A percentile compares a stretch with the other conserved stretches of the same genome.
Evolutionary conservation across 2,113 vertebrate species (phyloP).

Genomic region (Eulemur rufifrons): DNA sequence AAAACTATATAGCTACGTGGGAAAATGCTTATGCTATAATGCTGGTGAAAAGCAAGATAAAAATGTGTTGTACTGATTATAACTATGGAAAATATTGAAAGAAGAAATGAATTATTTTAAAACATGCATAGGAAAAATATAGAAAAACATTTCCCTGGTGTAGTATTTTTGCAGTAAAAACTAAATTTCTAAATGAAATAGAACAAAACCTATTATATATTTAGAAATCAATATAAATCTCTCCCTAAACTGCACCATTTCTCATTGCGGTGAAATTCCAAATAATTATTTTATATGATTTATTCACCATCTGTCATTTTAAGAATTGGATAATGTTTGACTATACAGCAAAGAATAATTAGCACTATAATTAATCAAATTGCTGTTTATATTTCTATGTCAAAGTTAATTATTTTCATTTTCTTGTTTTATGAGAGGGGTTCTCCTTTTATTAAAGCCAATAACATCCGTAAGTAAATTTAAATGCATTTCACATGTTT

Average conservation of each 20-base stretch:
- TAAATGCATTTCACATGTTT: not conserved
- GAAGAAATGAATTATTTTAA: conserved; percentile 44
- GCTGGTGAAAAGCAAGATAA: not conserved
- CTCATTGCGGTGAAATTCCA: conserved; percentile 39
- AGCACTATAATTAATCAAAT: conserved; percentile 65
- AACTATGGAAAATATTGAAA: conserved; percentile 26
- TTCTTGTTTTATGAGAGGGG: conserved; percentile 21
- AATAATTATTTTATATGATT: conserved; percentile 47
- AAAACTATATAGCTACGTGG: not conserved
- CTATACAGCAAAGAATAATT: conserved; percentile 56
- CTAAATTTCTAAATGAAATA: conserved; percentile 52
- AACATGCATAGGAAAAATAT: not conserved
- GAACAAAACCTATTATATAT: conserved; percentile 36
- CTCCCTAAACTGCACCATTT: not conserved
- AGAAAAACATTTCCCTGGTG: not conserved
- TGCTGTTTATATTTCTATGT: conserved; percentile 61
- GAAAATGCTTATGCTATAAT: not conserved
- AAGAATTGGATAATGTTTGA: conserved; percentile 54
- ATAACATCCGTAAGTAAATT: not conserved
- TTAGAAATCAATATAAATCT: conserved; percentile 39
- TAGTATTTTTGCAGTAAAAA: conserved; percentile 42
- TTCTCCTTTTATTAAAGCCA: conserved; percentile 20
- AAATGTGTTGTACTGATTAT: conserved; percentile 21
- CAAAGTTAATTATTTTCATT: conserved; percentile 60
- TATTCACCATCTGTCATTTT: conserved; percentile 48